Conservation (phyloP, 2,888 invertebrate species). For the Nasonovia ribisnigri region DNA sequence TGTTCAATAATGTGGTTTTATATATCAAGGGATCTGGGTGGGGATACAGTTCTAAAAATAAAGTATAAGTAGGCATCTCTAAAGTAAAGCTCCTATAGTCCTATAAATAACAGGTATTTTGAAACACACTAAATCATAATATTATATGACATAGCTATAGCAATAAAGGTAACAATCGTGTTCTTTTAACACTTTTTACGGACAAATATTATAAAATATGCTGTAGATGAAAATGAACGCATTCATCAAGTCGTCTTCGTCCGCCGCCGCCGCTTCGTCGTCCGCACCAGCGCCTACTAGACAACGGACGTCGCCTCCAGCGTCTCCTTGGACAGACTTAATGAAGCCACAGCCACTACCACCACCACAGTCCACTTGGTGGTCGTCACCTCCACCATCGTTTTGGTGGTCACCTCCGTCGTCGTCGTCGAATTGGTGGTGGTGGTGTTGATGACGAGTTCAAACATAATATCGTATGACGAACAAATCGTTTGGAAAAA, state of each 20-base stretch:
- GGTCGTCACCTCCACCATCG: background rate
- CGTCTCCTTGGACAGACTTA: background rate
- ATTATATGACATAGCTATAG: background rate
- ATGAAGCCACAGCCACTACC: background rate
- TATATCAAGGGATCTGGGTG: background rate
- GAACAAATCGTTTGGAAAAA: background rate
- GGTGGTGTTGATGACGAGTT: background rate
- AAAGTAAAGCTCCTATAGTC: too few relatives aligned
- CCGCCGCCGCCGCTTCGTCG: background rate
- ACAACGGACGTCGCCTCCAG: background rate
- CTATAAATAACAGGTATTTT: background rate
- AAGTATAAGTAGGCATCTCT: background rate
- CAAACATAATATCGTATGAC: background rate
- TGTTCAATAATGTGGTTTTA: background rate
- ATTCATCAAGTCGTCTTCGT: background rate
- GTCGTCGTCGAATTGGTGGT: conserved; percentile 6
- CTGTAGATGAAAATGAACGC: conserved; percentile 1
- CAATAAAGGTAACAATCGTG: background rate
- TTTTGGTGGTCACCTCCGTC: background rate
- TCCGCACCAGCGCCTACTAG: background rate
- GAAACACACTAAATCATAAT: background rate
- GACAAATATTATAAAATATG: background rate
- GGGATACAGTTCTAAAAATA: background rate
- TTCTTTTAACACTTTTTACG: background rate
- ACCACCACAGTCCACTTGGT: background rate